Percentiles rank a stretch among this genome's conserved stretches.
phyloP scores from a whole-genome alignment of 2,113 vertebrate species.

The Lycocorax pyrrhopterus region DNA sequence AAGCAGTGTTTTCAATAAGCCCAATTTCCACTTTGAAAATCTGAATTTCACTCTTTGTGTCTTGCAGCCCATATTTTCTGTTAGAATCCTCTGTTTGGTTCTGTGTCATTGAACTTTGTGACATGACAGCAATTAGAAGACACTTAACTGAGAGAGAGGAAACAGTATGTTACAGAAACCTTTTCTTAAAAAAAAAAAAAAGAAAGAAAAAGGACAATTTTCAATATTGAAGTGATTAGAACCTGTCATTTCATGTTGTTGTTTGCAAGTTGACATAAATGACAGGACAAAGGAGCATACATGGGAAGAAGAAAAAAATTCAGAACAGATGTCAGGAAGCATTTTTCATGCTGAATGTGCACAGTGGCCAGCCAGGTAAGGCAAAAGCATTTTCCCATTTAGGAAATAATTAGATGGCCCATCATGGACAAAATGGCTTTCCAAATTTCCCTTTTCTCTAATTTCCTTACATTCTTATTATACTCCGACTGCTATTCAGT shows the following conservation, averaged over 20 bases:
- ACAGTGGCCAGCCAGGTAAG: slow-evolving; percentile 38
- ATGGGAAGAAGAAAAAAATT: slow-evolving; percentile 57
- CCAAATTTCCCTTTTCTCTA: slow-evolving; percentile 12
- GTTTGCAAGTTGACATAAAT: slow-evolving; percentile 45
- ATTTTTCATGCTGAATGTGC: slow-evolving; percentile 6
- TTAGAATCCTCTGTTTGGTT: background rate
- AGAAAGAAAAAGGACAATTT: background rate
- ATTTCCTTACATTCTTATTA: background rate
- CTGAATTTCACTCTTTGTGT: background rate
- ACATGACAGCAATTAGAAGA: slow-evolving; percentile 1
- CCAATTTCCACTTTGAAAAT: background rate
- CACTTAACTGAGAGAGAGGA: background rate
- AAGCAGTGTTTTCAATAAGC: background rate
- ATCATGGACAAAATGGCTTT: background rate
- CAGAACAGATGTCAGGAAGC: slow-evolving; percentile 63
- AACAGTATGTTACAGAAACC: background rate
- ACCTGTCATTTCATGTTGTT: background rate
- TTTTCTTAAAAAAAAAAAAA: background rate
- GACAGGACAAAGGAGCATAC: slow-evolving; percentile 30
- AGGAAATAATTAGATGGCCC: slow-evolving; percentile 51
- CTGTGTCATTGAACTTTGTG: background rate
- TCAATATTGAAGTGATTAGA: slow-evolving; percentile 33
- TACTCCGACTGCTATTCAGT: background rate
- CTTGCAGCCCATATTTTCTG: background rate
- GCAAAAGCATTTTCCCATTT: slow-evolving; percentile 43